Evolutionary conservation across 2,797 vertebrate genomes (phyloP).

Genomic region (Leucoraja ocellata): DNA sequence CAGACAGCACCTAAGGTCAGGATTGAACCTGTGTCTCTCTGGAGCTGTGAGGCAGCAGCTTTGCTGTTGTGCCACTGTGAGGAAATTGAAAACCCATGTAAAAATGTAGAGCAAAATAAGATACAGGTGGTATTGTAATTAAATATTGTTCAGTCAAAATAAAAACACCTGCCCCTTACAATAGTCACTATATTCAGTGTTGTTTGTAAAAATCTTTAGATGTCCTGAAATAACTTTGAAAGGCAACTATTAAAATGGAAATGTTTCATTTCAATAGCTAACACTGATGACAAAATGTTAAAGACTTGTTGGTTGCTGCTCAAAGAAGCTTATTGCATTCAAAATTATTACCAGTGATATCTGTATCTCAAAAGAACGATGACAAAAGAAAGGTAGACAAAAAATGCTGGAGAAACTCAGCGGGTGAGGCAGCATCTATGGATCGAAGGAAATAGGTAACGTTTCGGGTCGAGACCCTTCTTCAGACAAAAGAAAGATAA

Average conservation of each 20-base stretch:
- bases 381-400: not conserved
- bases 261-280: too few species aligned
- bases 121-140: not conserved
- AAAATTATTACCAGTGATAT: not conserved
- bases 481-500: not conserved
- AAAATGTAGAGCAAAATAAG: not conserved
- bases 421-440: too few species aligned
- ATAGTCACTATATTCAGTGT: not conserved
- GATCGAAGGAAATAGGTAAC: too few species aligned
- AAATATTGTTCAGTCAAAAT: not conserved
- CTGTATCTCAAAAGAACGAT: not conserved
- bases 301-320: not conserved
- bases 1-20: too few species aligned
- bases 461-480: too few species aligned
- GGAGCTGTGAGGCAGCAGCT: too few species aligned
- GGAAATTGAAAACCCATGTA: not conserved
- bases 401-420: too few species aligned
- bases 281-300: not conserved
- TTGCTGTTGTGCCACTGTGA: too few species aligned
- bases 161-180: not conserved
- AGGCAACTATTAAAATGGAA: too few species aligned
- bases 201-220: not conserved
- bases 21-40: too few species aligned
- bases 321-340: not conserved
- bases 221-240: not conserved